phyloP scores from a whole-genome alignment of 2,113 vertebrate genomes.

The Sinosuthora webbiana region DNA sequence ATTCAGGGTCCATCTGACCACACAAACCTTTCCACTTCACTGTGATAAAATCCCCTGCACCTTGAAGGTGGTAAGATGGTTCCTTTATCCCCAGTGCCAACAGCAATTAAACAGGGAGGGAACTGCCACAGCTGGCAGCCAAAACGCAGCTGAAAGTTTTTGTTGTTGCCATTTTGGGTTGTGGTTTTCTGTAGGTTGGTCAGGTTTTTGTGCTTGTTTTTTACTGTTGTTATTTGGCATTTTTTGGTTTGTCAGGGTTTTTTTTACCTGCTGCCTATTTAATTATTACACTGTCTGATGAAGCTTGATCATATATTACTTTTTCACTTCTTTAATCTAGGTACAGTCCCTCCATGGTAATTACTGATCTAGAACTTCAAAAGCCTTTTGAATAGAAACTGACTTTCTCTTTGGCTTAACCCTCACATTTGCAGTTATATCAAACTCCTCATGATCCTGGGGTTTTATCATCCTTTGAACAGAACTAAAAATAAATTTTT shows the following conservation, averaged over 20 bases:
- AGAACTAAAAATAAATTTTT: neutral
- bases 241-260: neutral
- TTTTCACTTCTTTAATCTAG: neutral
- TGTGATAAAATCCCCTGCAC: neutral
- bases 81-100: neutral
- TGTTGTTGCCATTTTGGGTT: neutral
- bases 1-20: neutral
- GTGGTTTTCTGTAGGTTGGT: neutral
- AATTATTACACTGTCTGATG: neutral
- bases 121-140: rapidly evolving
- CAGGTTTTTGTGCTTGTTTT: neutral
- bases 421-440: neutral
- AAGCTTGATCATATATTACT: neutral
- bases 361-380: neutral
- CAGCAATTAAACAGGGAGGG: neutral
- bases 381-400: neutral
- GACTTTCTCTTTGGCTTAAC: neutral
- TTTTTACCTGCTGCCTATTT: neutral
- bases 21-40: neutral
- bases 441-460: neutral
- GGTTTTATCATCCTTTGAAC: neutral
- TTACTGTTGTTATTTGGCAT: neutral
- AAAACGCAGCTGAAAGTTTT: neutral
- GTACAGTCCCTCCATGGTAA: neutral
- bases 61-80: neutral